These are phyloP conservation scores for Drosophila rellima DNA, from an alignment of 2,888 invertebrate species.

Conservation along the genomic window DNA sequence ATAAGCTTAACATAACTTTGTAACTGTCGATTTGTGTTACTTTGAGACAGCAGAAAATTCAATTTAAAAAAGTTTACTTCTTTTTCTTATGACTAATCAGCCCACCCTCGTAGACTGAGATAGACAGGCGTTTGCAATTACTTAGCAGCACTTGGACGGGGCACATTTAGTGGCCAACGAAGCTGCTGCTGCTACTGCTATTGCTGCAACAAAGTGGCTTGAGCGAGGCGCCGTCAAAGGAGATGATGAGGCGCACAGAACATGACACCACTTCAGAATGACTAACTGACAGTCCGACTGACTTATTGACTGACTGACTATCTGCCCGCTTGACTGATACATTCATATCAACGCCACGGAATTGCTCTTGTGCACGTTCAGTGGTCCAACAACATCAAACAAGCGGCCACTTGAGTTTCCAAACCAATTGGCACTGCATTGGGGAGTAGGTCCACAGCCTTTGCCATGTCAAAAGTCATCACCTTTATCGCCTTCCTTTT, in stretches of 20 bases:
- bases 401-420: slow-evolving; percentile 63
- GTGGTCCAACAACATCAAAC: slow-evolving; percentile 42
- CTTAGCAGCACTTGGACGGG: slow-evolving; percentile 55
- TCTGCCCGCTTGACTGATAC: slow-evolving; percentile 44
- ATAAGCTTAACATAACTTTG: too few relatives aligned
- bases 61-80: too few relatives aligned
- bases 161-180: slow-evolving; percentile 65
- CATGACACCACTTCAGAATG: slow-evolving; percentile 43
- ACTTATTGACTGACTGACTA: slow-evolving; percentile 16
- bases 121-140: slow-evolving; percentile 71
- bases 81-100: background rate
- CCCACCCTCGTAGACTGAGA: slow-evolving; percentile 8
- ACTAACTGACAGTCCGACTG: slow-evolving; percentile 28
- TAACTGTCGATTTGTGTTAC: too few relatives aligned
- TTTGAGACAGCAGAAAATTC: too few relatives aligned
- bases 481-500: slow-evolving; percentile 65
- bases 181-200: slow-evolving; percentile 19
- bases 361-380: slow-evolving; percentile 70
- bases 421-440: slow-evolving; percentile 61
- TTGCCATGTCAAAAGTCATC: slow-evolving; percentile 82
- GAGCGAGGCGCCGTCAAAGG: slow-evolving; percentile 44
- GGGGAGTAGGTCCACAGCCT: slow-evolving; percentile 25
- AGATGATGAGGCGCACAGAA: slow-evolving; percentile 44
- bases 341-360: slow-evolving; percentile 52
- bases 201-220: slow-evolving; percentile 69